Evolutionary conservation across 2,888 invertebrate genomes (phyloP).

Genomic region (Oscheius sp.): DNA sequence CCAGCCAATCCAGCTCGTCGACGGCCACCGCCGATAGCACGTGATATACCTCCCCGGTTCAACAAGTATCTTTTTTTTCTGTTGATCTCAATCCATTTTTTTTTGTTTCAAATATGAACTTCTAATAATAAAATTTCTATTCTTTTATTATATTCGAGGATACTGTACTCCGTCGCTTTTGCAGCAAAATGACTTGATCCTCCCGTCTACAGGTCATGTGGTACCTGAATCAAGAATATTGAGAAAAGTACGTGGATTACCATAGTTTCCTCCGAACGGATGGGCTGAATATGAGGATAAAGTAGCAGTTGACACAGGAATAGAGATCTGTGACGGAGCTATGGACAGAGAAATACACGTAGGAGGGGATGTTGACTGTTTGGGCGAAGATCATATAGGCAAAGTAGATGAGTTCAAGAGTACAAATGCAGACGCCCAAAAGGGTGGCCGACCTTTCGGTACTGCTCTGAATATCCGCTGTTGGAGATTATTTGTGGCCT

Average conservation of each 20-base stretch:
- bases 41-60: background rate
- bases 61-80: no score
- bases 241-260: background rate
- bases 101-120: background rate
- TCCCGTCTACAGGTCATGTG: background rate
- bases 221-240: background rate
- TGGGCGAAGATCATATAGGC: slow-evolving; percentile 19
- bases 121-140: background rate
- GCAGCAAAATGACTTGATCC: background rate
- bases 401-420: slow-evolving; percentile 10
- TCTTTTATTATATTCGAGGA: background rate
- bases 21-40: background rate
- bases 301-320: slow-evolving; percentile 15
- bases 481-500: background rate
- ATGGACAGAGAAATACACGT: slow-evolving; percentile 16
- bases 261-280: slow-evolving; percentile 10
- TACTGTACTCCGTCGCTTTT: background rate
- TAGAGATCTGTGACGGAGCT: slow-evolving; percentile 23
- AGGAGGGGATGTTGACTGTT: background rate
- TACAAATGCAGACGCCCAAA: slow-evolving; percentile 22
- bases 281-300: slow-evolving; percentile 13
- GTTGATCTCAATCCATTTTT: no score
- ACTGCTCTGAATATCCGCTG: background rate
- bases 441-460: slow-evolving; percentile 12
- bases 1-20: background rate